Evolutionary conservation across 2,888 invertebrate species (phyloP).

Genomic region (Xestoiulus laeticollis): DNA sequence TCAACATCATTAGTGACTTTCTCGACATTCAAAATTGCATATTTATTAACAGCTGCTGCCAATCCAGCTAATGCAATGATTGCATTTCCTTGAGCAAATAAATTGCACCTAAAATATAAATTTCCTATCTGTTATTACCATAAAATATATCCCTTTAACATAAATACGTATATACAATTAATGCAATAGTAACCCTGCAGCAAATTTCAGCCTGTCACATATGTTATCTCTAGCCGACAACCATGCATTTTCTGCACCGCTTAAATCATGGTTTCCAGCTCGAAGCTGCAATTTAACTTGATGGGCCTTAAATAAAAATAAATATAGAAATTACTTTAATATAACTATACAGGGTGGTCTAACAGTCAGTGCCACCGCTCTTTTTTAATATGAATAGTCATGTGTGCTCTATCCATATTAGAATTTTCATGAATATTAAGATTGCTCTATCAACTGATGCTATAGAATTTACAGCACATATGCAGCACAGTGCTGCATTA

Average conservation of each 20-base stretch:
- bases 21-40: constrained; percentile 18
- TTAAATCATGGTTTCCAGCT: neutral
- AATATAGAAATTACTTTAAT: neutral
- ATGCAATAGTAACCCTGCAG: neutral
- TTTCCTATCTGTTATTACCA: no score
- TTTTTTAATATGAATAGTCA: no score
- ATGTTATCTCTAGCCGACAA: neutral
- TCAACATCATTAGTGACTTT: neutral
- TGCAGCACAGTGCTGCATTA: no score
- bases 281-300: neutral
- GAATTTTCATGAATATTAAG: no score
- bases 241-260: neutral
- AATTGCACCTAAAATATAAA: neutral
- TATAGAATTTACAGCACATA: no score
- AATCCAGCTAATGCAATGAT: neutral
- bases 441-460: no score
- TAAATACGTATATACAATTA: neutral
- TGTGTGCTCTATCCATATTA: no score
- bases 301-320: neutral
- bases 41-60: constrained; percentile 1
- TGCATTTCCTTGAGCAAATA: neutral
- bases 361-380: no score
- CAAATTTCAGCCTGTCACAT: neutral
- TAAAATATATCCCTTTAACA: neutral
- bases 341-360: no score